Evolutionary conservation across 2,888 invertebrate genomes (phyloP).

Genomic region (Drepana falcataria): DNA sequence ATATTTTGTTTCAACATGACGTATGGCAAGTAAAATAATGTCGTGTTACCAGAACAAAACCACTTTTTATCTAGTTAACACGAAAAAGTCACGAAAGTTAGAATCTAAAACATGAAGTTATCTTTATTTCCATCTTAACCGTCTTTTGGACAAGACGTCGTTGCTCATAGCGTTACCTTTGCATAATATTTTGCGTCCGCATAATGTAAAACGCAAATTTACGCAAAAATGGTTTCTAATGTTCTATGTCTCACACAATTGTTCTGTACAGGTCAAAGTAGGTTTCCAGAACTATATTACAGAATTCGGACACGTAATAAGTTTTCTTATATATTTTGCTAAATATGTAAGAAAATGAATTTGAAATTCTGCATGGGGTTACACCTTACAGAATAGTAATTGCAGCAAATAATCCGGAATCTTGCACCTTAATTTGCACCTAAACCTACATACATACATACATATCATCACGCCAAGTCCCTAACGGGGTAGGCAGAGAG

Average conservation of each 20-base stretch:
- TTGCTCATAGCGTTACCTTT: slow-evolving; percentile 23
- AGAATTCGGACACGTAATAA: too few species aligned
- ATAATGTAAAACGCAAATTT: slow-evolving; percentile 9
- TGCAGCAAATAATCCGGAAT: too few species aligned
- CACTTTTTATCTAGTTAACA: slow-evolving; percentile 9
- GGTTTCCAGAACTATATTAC: too few species aligned
- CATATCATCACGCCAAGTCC: too few species aligned
- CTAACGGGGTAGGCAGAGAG: too few species aligned
- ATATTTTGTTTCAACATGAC: too few species aligned
- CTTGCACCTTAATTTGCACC: too few species aligned
- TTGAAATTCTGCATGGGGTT: too few species aligned
- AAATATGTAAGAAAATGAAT: too few species aligned
- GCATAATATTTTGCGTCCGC: slow-evolving; percentile 22
- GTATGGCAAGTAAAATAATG: background rate
- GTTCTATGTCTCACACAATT: slow-evolving; percentile 10
- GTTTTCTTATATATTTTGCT: background rate
- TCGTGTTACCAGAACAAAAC: background rate
- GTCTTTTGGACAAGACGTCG: slow-evolving; percentile 20
- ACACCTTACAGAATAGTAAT: too few species aligned
- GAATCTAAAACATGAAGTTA: slow-evolving; percentile 14
- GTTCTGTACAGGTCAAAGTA: background rate
- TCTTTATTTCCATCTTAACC: slow-evolving; percentile 41
- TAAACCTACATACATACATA: too few species aligned
- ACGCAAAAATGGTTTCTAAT: slow-evolving; percentile 5
- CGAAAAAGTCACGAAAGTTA: slow-evolving; percentile 18